These are phyloP conservation scores for Benthosema pterotum DNA, from an alignment of 2,797 vertebrate genomes.

Conservation along the genomic window DNA sequence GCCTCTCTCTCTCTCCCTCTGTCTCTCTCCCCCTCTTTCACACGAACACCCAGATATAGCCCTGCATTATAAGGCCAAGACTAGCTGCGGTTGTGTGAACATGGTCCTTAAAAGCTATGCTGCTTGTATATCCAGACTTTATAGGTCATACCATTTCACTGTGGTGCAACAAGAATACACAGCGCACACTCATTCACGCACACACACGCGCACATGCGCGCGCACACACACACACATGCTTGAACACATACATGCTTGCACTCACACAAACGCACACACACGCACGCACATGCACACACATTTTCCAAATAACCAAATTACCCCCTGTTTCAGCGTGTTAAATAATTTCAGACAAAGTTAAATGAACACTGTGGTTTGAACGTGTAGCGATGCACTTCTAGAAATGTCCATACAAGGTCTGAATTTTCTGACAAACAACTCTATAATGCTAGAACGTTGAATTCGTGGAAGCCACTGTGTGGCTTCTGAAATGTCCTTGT, in stretches of 20 bases:
- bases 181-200: neutral
- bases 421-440: neutral
- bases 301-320: too few species aligned
- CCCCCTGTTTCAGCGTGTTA: too few species aligned
- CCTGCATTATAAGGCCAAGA: conserved; percentile 30
- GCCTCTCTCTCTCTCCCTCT: neutral
- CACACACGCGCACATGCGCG: neutral
- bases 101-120: conserved; percentile 50
- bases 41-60: neutral
- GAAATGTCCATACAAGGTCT: conserved; percentile 58
- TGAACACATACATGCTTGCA: conserved; percentile 14
- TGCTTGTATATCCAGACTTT: conserved; percentile 27
- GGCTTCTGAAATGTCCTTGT: conserved; percentile 37
- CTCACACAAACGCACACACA: conserved; percentile 18
- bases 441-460: conserved; percentile 13
- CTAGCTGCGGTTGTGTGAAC: conserved; percentile 37
- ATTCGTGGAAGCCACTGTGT: conserved; percentile 30
- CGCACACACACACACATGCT: conserved; percentile 10
- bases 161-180: neutral
- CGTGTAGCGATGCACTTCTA: neutral
- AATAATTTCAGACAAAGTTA: too few species aligned
- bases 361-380: neutral
- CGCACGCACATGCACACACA: conserved; percentile 15
- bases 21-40: neutral
- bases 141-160: conserved; percentile 20